phyloP scores from a whole-genome alignment of 2,888 invertebrate species.

The Ptychoptera contaminata region DNA sequence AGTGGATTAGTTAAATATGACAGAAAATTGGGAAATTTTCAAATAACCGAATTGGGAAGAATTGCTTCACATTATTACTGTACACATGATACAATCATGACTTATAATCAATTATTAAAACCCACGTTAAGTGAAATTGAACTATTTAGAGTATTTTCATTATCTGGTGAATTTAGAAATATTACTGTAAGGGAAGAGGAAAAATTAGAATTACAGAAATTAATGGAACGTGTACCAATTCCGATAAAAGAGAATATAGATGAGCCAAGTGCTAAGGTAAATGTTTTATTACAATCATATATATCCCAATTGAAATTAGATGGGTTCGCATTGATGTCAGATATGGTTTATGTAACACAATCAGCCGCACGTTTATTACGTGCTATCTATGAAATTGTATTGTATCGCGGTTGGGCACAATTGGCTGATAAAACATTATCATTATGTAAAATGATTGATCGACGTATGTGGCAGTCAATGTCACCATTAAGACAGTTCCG shows the following conservation, averaged over 20 bases:
- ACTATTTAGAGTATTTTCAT: slow-evolving; percentile 91
- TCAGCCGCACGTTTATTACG: slow-evolving; percentile 88
- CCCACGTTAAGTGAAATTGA: slow-evolving; percentile 96
- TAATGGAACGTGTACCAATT: slow-evolving; percentile 85
- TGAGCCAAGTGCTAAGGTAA: slow-evolving; percentile 88
- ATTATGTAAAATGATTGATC: slow-evolving; percentile 97
- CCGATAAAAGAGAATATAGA: slow-evolving; percentile 98
- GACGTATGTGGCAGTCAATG: slow-evolving; percentile 99
- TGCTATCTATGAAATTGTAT: slow-evolving; percentile 94
- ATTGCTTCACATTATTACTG: slow-evolving; percentile 99
- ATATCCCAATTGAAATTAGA: slow-evolving; percentile 96
- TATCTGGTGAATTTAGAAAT: slow-evolving; percentile 91
- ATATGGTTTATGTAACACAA: slow-evolving; percentile 98
- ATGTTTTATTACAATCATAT: slow-evolving; percentile 90
- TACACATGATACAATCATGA: slow-evolving; percentile 90
- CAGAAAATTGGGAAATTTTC: slow-evolving; percentile 73
- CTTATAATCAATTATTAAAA: slow-evolving; percentile 91
- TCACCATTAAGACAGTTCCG: slow-evolving; percentile 92
- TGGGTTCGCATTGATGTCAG: slow-evolving; percentile 96
- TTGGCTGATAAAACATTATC: slow-evolving; percentile 89
- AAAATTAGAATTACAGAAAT: slow-evolving; percentile 87
- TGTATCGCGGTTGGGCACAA: slow-evolving; percentile 91
- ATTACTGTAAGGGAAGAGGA: slow-evolving; percentile 92
- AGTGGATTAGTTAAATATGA: slow-evolving; percentile 94
- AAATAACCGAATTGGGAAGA: slow-evolving; percentile 87